Evolutionary conservation across 1,140 invertebrate genomes (phyloP), one percentile per base, ranked within the genome.

Genomic region (Glossosoma conforme): DNA sequence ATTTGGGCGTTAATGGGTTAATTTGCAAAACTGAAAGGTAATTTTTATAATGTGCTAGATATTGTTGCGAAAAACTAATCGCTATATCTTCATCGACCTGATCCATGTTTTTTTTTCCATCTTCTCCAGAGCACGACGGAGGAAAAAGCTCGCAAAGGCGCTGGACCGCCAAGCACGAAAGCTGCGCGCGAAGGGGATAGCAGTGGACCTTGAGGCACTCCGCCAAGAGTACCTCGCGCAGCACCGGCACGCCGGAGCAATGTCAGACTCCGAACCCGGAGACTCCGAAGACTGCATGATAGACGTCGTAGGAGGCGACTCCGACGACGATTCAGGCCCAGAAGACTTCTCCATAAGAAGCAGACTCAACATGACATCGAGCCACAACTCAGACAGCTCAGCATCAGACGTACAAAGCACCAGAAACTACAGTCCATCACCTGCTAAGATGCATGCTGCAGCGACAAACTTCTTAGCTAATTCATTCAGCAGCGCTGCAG

Each of bases 101-200:
- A 37, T 13, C 11, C 13, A 10, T 6, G 32, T 30, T 47, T 30
- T n/a, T n/a, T n/a, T n/a, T n/a, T n/a, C n/a, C n/a, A n/a, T 47
- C 22, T 32, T 44, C 11, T 64, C 63, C 69, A 80, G 85, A 52
- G 90, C 95, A 58, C 83, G 89, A 64, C 79, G 88, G 68, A 85
- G 90, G 70, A 91, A 91, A 78, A 92, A 97, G 72, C 75, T 96
- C 61, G 80, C 90, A 62, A 97, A 97, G 72, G 89, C 93, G 56
- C 79, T 96, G 54, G 92, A 96, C 66, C 77, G 91, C 44, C 92
- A 95, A 69, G 91, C 92, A 58, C 78, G 90, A 58, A 93, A 95
- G 68, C 76, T 95, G 52, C 84, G 89, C 19, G 86, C 88, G 21
- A 93, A 93, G 68, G 91, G 90, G 44, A 91, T 93, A 56, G 82